These are phyloP conservation scores for Petrocephalus schoutedeni DNA, from an alignment of 2,797 vertebrate species.

Conservation along the genomic window DNA sequence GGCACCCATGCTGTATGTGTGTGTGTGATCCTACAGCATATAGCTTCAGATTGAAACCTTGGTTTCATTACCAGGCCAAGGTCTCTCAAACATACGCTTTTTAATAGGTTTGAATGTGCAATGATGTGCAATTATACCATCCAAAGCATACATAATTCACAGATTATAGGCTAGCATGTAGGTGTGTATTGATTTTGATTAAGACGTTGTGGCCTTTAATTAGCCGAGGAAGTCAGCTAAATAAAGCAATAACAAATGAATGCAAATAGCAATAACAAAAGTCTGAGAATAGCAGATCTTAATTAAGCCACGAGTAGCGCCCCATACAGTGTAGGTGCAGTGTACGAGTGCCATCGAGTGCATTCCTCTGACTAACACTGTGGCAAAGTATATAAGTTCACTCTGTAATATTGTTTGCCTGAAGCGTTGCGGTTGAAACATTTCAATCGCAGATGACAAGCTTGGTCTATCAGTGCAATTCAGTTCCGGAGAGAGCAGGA, in stretches of 20 bases:
- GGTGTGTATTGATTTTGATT: neutral
- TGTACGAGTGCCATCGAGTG: neutral
- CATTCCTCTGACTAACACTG: neutral
- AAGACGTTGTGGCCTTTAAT: neutral
- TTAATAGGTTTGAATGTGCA: neutral
- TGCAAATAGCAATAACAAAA: too few relatives aligned
- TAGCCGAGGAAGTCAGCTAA: neutral
- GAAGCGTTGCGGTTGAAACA: neutral
- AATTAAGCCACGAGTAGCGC: neutral
- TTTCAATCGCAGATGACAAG: neutral
- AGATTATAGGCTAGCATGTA: neutral
- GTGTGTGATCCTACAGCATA: too few relatives aligned
- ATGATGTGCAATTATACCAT: neutral
- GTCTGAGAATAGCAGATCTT: neutral
- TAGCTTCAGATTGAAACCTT: neutral
- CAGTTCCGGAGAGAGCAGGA: neutral
- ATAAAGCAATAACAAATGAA: neutral
- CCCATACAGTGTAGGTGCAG: neutral
- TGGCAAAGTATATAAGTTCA: neutral
- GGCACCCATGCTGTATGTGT: too few relatives aligned
- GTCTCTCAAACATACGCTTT: neutral
- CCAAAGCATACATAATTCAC: neutral
- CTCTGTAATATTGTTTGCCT: neutral
- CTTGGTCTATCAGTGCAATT: neutral
- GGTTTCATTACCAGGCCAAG: neutral